phyloP scores from a whole-genome alignment of 53 echinoderm and acorn worm genomes.

The Holothuria scabra region DNA sequence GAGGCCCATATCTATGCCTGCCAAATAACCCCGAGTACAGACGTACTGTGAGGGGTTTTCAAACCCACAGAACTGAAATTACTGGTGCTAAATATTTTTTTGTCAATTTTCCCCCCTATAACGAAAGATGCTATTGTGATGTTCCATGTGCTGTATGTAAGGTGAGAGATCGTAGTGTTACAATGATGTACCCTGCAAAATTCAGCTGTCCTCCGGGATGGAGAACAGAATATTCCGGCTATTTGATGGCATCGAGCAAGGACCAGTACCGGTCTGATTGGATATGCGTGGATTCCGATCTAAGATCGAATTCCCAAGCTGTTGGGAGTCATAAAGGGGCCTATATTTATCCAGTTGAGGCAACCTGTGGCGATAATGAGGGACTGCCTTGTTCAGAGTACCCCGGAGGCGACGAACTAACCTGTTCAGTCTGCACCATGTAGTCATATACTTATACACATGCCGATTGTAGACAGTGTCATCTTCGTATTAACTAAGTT shows the following conservation, averaged over 20 bases:
- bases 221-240: constrained; percentile 39
- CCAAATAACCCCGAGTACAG: constrained; percentile 19
- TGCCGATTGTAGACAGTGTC: no score
- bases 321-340: not conserved
- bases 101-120: constrained; percentile 1
- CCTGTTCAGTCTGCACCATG: constrained; percentile 45
- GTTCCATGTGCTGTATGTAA: constrained; percentile 42
- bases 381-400: constrained; percentile 37
- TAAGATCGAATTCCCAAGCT: not conserved
- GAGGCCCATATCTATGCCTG: constrained; percentile 26
- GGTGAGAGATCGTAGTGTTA: not conserved
- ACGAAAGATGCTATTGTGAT: not conserved
- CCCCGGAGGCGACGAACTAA: constrained; percentile 33
- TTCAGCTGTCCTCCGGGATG: constrained; percentile 9
- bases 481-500: no score
- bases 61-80: not conserved
- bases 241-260: constrained; percentile 28
- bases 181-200: constrained; percentile 26
- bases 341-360: constrained; percentile 30
- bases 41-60: not conserved
- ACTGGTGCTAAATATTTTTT: constrained; percentile 10
- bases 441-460: not conserved
- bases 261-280: constrained; percentile 15
- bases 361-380: not conserved
- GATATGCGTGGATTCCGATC: constrained; percentile 37